Base-by-base conservation (phyloP, 92 coral and sea anemone genomes). In the Heteractis magnifica region DNA sequence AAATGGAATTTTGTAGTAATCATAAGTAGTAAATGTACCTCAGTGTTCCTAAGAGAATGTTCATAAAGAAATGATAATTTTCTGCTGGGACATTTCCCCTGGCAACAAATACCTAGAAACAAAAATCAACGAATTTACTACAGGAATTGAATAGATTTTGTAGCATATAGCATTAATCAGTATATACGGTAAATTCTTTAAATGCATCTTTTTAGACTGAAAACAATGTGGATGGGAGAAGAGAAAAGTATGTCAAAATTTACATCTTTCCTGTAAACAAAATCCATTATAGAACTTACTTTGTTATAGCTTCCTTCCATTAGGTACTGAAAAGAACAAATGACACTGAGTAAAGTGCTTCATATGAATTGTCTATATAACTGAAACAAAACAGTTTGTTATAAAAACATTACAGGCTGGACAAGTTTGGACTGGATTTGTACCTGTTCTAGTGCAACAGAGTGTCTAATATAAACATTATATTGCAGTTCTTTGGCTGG, bases 61-160 rank as follows among this genome's bases (percentile, higher is more conserved):
- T 93, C 99, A 97, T 97, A 62, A 97, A 97, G 90, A 97, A 95
- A 82, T 97, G 99, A 77, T 97, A 97, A 70, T 92, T 93, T 53
- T 97, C 96, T 26, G 99, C 99, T 52, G 99, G 99, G 9, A 97
- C 99, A 91, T 97, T 97, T 49, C 99, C 99, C 82, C 97, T 92
- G 49, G 99, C 99, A 82, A 97, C 87, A 90, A 97, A 97, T 8
- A 95, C 98, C 98, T 95, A 56, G 5, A 52, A 65, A 71, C 26
- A 71, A 71, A 78, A 55, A 34, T 34, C 0, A 20, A 50, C 56
- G 65, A 23, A 68, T 68, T 6, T 9, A 8, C 10, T 4, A 68
- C 49, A 68, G n/a, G 12, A 68, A 6, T 23, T 10, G 49, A 23
- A 68, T 6, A 68, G 3, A 5, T 9, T 53, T 8, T 53, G 13